A percentile compares a stretch with the other conserved stretches of the same genome.
Evolutionary conservation across 2,888 invertebrate species (phyloP).

Genomic region (Agrotis ipsilon): DNA sequence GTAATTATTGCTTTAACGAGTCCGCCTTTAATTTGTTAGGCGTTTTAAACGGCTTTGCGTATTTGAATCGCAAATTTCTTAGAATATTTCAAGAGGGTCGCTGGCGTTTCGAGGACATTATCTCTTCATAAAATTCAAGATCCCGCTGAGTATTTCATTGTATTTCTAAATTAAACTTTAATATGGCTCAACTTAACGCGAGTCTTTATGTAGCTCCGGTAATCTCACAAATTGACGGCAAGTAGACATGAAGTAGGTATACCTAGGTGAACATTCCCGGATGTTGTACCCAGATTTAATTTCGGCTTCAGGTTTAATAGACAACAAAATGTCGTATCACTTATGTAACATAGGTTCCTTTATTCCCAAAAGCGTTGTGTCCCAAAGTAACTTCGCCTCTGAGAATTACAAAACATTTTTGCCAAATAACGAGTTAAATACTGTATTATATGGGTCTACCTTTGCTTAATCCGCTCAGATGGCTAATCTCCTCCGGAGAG

Average conservation of each 20-base stretch:
- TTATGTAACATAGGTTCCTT: constrained; percentile 25
- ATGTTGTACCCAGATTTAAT: constrained; percentile 43
- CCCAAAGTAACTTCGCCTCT: constrained; percentile 18
- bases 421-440: constrained; percentile 52
- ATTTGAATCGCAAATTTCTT: constrained; percentile 91
- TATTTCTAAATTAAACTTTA: constrained; percentile 85
- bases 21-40: constrained; percentile 91
- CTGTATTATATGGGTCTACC: constrained; percentile 61
- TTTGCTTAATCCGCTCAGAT: constrained; percentile 68
- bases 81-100: constrained; percentile 90
- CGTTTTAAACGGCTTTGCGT: constrained; percentile 91
- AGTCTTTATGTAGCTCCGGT: constrained; percentile 63
- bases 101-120: constrained; percentile 89
- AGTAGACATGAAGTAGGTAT: constrained; percentile 34
- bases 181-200: constrained; percentile 71
- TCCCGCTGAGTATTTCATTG: constrained; percentile 86
- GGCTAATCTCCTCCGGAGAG: constrained; percentile 67
- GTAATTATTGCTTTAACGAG: constrained; percentile 90
- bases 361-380: constrained; percentile 16
- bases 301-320: constrained; percentile 22
- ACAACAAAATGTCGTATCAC: constrained; percentile 27
- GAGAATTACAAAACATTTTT: constrained; percentile 43
- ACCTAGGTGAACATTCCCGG: constrained; percentile 30
- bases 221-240: constrained; percentile 58
- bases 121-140: constrained; percentile 91